Evolutionary conservation across 2,888 invertebrate genomes (phyloP).

Genomic region (Entomobrya proxima): DNA sequence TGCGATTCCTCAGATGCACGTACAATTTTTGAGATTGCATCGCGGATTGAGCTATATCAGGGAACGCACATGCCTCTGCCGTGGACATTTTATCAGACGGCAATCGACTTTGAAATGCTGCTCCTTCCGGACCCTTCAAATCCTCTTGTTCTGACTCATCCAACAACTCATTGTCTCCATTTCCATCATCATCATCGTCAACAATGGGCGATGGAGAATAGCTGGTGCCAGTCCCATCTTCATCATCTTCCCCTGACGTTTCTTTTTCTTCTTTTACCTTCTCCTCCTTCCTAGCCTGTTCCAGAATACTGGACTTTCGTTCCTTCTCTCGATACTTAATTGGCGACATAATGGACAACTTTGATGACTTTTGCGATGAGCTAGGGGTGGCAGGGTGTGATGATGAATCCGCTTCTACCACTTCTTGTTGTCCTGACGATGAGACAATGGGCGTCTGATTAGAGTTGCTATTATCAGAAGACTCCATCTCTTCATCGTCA

Average conservation of each 20-base stretch:
- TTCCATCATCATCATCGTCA: slow-evolving; percentile 70
- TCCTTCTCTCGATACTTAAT: slow-evolving; percentile 69
- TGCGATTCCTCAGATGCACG: slow-evolving; percentile 91
- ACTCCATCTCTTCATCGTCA: slow-evolving; percentile 60
- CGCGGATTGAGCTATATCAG: slow-evolving; percentile 90
- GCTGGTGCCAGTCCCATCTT: not conserved
- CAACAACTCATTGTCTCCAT: slow-evolving; percentile 63
- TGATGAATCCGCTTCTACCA: not conserved
- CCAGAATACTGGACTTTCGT: slow-evolving; percentile 10
- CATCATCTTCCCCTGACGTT: slow-evolving; percentile 64
- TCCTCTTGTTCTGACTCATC: slow-evolving; percentile 80
- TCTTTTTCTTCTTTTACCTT: slow-evolving; percentile 39
- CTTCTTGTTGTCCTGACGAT: not conserved
- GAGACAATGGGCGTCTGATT: slow-evolving; percentile 31
- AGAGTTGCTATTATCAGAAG: not conserved
- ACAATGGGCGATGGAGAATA: slow-evolving; percentile 17
- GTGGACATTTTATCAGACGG: slow-evolving; percentile 97
- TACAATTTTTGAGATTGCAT: slow-evolving; percentile 91
- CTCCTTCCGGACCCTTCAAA: slow-evolving; percentile 87
- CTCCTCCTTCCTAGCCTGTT: not conserved
- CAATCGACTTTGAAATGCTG: slow-evolving; percentile 94
- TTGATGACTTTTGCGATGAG: slow-evolving; percentile 32
- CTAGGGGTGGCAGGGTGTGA: slow-evolving; percentile 16
- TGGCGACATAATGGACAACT: slow-evolving; percentile 74
- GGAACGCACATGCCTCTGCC: slow-evolving; percentile 94